Conservation (phyloP, 2,797 vertebrate species). For the Poliocrania exsul region DNA sequence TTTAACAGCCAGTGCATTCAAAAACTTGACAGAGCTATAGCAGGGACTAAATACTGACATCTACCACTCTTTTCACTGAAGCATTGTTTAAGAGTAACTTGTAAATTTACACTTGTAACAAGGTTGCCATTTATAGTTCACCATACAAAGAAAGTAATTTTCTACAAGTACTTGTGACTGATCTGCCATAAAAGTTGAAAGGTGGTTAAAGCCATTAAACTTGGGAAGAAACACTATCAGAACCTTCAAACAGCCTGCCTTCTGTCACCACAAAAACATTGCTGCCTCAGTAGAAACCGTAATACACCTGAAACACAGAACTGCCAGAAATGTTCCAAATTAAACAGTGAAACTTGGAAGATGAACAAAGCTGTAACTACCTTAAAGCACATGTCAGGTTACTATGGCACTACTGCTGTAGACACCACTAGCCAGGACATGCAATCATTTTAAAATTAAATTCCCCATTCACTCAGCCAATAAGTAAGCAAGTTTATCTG, state of each 20-base stretch:
- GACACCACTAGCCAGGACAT: not conserved
- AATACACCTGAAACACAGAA: not conserved
- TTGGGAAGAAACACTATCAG: not conserved
- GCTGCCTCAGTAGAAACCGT: not conserved
- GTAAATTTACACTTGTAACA: slow-evolving; percentile 31
- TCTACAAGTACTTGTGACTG: slow-evolving; percentile 17
- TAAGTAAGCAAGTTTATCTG: not conserved
- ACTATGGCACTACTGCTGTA: not conserved
- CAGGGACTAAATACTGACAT: not conserved
- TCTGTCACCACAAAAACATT: not conserved
- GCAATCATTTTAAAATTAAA: not conserved
- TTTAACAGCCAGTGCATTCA: not conserved
- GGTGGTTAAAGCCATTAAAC: not conserved
- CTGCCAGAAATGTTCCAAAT: not conserved
- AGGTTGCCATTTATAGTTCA: not conserved
- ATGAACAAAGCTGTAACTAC: not conserved
- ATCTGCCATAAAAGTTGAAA: slow-evolving; percentile 37
- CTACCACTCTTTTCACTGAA: not conserved
- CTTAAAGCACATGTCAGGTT: not conserved
- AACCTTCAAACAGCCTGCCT: not conserved
- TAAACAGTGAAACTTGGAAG: not conserved
- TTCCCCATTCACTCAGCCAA: not conserved
- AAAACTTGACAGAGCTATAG: not conserved
- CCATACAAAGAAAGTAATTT: slow-evolving; percentile 21
- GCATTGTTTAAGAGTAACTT: not conserved